These are phyloP conservation scores for Therioaphis trifolii DNA, from an alignment of 2,888 invertebrate species.

Conservation along the genomic window DNA sequence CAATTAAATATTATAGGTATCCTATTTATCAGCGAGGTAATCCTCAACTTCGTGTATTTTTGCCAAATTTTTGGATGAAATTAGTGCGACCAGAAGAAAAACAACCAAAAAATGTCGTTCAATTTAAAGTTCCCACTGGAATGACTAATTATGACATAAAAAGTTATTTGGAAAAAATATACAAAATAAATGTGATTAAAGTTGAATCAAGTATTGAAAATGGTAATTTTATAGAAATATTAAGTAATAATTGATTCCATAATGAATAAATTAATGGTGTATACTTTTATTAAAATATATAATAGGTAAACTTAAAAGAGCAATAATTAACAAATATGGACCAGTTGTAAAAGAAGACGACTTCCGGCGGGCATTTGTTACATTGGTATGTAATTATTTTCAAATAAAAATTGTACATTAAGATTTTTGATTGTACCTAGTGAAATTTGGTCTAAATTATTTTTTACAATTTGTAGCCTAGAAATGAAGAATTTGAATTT, in stretches of 20 bases:
- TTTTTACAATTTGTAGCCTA: constrained; percentile 74
- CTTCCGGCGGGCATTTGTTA: constrained; percentile 81
- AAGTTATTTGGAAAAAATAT: constrained; percentile 96
- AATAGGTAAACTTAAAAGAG: constrained; percentile 68
- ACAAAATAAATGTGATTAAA: constrained; percentile 82
- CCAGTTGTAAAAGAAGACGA: constrained; percentile 86
- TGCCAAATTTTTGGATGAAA: constrained; percentile 99
- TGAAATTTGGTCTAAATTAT: constrained; percentile 61
- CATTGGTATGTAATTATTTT: constrained; percentile 69
- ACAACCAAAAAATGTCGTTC: constrained; percentile 83
- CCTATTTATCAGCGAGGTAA: constrained; percentile 91
- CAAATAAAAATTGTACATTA: background rate
- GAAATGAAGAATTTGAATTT: constrained; percentile 78
- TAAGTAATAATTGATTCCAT: background rate
- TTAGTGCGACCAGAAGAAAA: constrained; percentile 77
- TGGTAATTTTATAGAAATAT: constrained; percentile 72
- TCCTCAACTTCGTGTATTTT: constrained; percentile 91
- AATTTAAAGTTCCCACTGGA: constrained; percentile 91
- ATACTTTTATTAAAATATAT: background rate
- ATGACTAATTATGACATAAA: constrained; percentile 92
- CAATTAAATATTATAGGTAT: constrained; percentile 75
- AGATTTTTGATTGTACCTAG: background rate
- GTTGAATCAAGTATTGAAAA: constrained; percentile 80
- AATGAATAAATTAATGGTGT: background rate
- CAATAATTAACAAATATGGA: constrained; percentile 68